Base-by-base conservation (phyloP, 1,140 invertebrate genomes). In the Brachionus rotundiformis region DNA sequence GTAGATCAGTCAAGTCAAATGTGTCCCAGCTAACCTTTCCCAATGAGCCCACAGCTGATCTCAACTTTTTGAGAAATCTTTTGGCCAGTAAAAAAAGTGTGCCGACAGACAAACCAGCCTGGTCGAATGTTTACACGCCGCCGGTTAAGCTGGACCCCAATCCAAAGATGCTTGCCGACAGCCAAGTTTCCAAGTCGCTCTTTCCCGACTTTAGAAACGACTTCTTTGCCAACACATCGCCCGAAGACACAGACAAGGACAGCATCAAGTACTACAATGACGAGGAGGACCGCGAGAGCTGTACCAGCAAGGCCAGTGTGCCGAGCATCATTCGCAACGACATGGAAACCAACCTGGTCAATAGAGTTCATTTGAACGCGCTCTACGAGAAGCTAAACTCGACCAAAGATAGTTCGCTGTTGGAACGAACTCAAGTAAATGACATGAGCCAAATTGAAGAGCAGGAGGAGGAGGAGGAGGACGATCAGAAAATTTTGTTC, bases 381-480 rank as follows among this genome's bases (percentile, higher is more conserved):
- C 41, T 73, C 7, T 73, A 44, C 1, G 36, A 73, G 16, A 73
- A 13, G 25, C 25, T 73, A 11, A 73, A 73, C 19, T 44, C 68
- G 39, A 73, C 39, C 36, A 41, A 73, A 25, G 68, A 73, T 25
- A 44, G 68, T 27, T 44, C 33, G 36, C 6, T 73, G 11, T 25
- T 73, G 19, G 68, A 73, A 16, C 41, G 36, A 29, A 44, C 7
- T n/a, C 33, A 73, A 41, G 33, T 73, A 0, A 25, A 44, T 2
- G 39, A 71, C 5, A 33, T 5, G n/a, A 71, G 29, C 39, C 29
- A 36, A n/a, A 27, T 27, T 23, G 75, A 79, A 29, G 47, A n/a
- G n/a, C n/a, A 79, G 31, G 75, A 79, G 16, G 54, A 16, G 25
- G 77, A 63, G 11, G 61, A 81, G 27, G 79, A 81, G 36, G 79